Base-by-base conservation (phyloP, 2,113 vertebrate species). In the Melospiza melodia region DNA sequence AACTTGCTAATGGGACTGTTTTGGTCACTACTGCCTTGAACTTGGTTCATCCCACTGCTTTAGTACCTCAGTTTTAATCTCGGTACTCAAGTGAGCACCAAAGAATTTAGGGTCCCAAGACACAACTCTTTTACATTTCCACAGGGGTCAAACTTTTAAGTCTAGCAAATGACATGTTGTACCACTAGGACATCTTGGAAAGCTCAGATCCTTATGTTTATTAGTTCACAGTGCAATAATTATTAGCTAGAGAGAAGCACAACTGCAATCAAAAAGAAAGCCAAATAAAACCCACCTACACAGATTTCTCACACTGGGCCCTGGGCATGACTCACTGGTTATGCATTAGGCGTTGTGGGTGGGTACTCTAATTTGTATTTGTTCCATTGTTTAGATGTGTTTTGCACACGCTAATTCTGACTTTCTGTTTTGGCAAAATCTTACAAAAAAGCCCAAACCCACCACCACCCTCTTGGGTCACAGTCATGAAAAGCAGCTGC, bases 381-480 rank as follows among this genome's bases (percentile, higher is more conserved):
- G 85, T 90, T 87, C 87, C 84, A 90, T 96, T 97, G 95, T 91
- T 93, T 68, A 88, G 84, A 73, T 87, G 51, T 94, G 71, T 91
- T 96, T 95, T 58, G 85, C 83, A 67, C 46, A n/a, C 5, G 1
- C 90, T 92, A 81, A 89, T 92, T 92, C 66, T 88, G 87, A 94
- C 77, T 93, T 96, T 87, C 68, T 96, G 27, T 93, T 96, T 93
- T 96, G 94, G 92, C 92, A 96, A 81, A 97, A 75, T 68, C 81
- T 81, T 72, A 54, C 24, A 19, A 81, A 90, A 85, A 83, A 54
- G 7, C 5, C 5, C 11, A 82, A 59, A 43, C 8, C 27, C 39
- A 77, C 25, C 87, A 35, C 58, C 82, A 63, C 77, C 61, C 59
- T 81, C 57, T 52, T 82, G 87, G 93, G 77, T 55, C 52, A 71